These are phyloP conservation scores for Suncus etruscus DNA, from an alignment of 2,113 vertebrate genomes.

Conservation along the genomic window DNA sequence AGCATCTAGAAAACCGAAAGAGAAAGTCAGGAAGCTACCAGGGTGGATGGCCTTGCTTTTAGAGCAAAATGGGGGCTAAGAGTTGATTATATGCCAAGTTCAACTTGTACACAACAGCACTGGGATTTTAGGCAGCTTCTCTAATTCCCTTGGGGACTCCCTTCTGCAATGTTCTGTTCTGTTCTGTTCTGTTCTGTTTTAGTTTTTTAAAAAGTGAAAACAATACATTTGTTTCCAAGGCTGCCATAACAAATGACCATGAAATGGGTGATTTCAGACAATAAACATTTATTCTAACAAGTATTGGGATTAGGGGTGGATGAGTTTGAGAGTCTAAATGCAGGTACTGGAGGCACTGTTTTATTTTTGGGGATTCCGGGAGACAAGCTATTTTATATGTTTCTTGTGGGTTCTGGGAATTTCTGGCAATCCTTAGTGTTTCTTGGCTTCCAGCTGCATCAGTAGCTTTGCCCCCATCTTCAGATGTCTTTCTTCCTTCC, in stretches of 20 bases:
- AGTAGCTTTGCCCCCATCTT: not conserved
- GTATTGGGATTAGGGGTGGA: not conserved
- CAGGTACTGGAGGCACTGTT: not conserved
- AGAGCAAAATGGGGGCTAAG: not conserved
- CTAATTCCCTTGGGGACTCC: not conserved
- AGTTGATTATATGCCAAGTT: not conserved
- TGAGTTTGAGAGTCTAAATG: not conserved
- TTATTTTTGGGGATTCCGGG: not conserved
- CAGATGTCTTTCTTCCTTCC: fast-evolving
- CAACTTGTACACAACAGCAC: not conserved
- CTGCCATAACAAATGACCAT: not conserved
- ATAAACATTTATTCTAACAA: not conserved
- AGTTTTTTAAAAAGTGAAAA: constrained; percentile 49
- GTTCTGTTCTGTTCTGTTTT: not conserved
- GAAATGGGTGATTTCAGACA: not conserved
- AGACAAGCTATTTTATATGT: not conserved
- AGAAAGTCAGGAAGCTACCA: constrained; percentile 10
- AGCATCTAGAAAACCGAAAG: not conserved
- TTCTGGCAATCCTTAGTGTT: not conserved
- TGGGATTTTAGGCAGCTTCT: constrained; percentile 44
- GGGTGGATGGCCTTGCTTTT: not conserved
- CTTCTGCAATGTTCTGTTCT: not conserved
- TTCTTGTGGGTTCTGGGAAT: not conserved
- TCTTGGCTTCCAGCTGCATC: not conserved
- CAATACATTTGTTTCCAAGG: constrained; percentile 1